A percentile compares a stretch with the other conserved stretches of the same genome.
phyloP scores from a whole-genome alignment of 2,888 invertebrate genomes.

The Eupithecia tripunctaria region DNA sequence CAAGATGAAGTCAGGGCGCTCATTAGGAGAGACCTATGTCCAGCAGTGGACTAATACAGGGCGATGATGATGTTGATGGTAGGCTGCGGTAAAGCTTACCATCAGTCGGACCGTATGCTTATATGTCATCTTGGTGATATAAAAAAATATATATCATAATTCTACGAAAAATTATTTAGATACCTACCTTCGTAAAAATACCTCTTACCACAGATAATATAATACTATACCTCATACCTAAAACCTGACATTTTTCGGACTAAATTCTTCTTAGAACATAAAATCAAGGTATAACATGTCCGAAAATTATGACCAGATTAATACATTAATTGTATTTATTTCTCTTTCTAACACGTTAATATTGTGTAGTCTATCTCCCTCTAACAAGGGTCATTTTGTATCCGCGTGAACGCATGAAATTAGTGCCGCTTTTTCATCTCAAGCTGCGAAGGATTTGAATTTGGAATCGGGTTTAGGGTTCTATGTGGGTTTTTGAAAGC shows the following conservation, averaged over 20 bases:
- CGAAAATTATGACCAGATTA: constrained; percentile 79
- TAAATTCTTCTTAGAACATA: constrained; percentile 34
- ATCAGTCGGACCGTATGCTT: too few relatives aligned
- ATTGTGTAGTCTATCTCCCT: constrained; percentile 44
- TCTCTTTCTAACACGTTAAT: constrained; percentile 49
- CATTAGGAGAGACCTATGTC: too few relatives aligned
- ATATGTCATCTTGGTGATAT: too few relatives aligned
- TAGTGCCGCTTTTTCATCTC: constrained; percentile 80
- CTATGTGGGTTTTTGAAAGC: background rate
- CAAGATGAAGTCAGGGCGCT: too few relatives aligned
- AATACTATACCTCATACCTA: too few relatives aligned
- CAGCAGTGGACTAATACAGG: too few relatives aligned
- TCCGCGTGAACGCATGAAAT: constrained; percentile 76
- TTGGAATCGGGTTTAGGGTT: constrained; percentile 41
- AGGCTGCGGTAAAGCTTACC: too few relatives aligned
- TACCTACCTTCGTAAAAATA: background rate
- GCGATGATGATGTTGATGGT: too few relatives aligned
- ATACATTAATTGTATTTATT: constrained; percentile 73
- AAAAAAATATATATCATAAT: too few relatives aligned
- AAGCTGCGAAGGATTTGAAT: constrained; percentile 75
- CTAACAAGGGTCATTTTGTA: constrained; percentile 67
- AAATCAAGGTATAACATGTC: constrained; percentile 65
- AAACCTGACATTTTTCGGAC: constrained; percentile 22
- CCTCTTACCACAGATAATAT: too few relatives aligned
- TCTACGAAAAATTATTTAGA: background rate